Evolutionary conservation across 2,797 vertebrate genomes (phyloP).

Genomic region (Trematomus bernacchii): DNA sequence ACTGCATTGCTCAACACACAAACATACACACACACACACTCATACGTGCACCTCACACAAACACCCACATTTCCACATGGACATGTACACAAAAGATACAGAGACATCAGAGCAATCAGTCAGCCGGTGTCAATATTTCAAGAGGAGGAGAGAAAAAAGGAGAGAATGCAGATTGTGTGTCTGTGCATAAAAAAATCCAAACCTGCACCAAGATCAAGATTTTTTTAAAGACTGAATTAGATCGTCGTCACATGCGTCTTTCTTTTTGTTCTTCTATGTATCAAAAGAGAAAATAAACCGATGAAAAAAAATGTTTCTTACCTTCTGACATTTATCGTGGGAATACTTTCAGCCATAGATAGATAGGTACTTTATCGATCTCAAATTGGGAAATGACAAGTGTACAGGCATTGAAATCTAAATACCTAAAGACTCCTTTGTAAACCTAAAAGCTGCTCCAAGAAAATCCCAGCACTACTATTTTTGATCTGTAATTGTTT

Average conservation of each 20-base stretch:
- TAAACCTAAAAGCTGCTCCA: not conserved
- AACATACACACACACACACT: constrained; percentile 32
- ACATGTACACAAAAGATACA: constrained; percentile 56
- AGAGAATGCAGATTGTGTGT: constrained; percentile 30
- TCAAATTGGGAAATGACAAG: too few relatives aligned
- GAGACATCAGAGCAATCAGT: constrained; percentile 70
- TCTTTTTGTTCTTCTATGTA: not conserved
- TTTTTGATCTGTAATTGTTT: too few relatives aligned
- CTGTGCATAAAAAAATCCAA: constrained; percentile 12
- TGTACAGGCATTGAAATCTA: too few relatives aligned
- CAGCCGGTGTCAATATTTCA: constrained; percentile 66
- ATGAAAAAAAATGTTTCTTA: not conserved
- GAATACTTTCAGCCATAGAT: not conserved
- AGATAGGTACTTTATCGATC: too few relatives aligned
- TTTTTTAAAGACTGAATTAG: constrained; percentile 7
- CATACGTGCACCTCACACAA: constrained; percentile 19
- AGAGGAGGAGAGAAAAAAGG: constrained; percentile 40
- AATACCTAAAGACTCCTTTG: too few relatives aligned
- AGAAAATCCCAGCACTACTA: too few relatives aligned
- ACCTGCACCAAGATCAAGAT: not conserved
- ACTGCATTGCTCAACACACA: constrained; percentile 55
- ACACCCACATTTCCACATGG: constrained; percentile 38
- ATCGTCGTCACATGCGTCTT: not conserved
- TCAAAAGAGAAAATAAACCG: not conserved
- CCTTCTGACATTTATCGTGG: not conserved